Percentiles rank a stretch among this genome's conserved stretches.
Conservation (phyloP, 2,797 vertebrate genomes). For the Hylomyscus alleni region DNA sequence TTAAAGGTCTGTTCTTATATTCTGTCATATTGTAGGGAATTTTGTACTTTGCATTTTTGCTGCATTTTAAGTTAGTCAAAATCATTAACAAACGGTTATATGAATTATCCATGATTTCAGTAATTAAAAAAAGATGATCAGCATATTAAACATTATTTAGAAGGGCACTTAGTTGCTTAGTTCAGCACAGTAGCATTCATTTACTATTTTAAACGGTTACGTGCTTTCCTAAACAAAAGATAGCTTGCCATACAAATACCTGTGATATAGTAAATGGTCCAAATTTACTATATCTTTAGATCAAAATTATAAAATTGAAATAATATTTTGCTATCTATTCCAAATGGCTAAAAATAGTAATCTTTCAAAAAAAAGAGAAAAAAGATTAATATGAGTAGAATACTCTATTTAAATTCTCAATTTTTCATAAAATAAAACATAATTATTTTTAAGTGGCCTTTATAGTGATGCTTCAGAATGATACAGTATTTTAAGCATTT, state of each 20-base stretch:
- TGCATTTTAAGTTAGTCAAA: slow-evolving; percentile 49
- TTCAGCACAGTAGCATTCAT: background rate
- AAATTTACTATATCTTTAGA: slow-evolving; percentile 37
- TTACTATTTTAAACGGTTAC: slow-evolving; percentile 41
- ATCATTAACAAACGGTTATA: slow-evolving; percentile 17
- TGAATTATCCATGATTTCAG: slow-evolving; percentile 31
- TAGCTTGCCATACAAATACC: slow-evolving; percentile 38
- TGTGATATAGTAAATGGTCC: background rate
- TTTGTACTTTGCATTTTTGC: slow-evolving; percentile 11
- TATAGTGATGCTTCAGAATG: slow-evolving; percentile 62
- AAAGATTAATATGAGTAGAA: slow-evolving; percentile 43
- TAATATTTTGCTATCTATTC: slow-evolving; percentile 33
- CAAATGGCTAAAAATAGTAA: slow-evolving; percentile 24
- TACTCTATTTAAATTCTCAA: slow-evolving; percentile 17
- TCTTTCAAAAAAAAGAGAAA: background rate
- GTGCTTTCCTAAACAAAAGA: slow-evolving; percentile 62
- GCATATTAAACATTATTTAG: slow-evolving; percentile 29
- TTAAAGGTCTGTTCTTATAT: slow-evolving; percentile 46
- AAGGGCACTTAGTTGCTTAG: background rate
- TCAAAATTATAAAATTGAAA: slow-evolving; percentile 50
- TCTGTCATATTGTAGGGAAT: background rate
- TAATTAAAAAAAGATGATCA: slow-evolving; percentile 27
- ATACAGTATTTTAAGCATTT: slow-evolving; percentile 75
- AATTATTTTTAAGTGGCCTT: slow-evolving; percentile 63
- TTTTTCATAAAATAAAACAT: slow-evolving; percentile 29